phyloP scores from a whole-genome alignment of 2,888 invertebrate genomes.

The Creontiades dilutus region DNA sequence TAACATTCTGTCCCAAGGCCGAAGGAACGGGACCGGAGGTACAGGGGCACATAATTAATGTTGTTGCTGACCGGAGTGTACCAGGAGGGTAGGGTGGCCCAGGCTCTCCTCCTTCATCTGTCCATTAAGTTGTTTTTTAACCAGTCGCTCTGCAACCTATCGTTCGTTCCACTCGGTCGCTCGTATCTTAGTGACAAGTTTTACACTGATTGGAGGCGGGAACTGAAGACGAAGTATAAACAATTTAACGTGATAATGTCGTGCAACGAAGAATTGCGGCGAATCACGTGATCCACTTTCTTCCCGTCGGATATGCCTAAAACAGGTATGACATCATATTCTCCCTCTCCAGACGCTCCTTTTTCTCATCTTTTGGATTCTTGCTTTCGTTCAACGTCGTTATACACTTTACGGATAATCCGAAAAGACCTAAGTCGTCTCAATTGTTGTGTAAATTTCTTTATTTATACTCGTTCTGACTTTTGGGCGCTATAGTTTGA shows the following conservation, averaged over 20 bases:
- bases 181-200: constrained; percentile 62
- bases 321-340: constrained; percentile 68
- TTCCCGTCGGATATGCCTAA: constrained; percentile 61
- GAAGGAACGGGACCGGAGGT: constrained; percentile 66
- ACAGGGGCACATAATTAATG: constrained; percentile 70
- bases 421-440: no score
- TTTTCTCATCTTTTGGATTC: background rate
- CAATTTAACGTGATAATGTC: constrained; percentile 47
- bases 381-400: no score
- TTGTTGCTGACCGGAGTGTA: constrained; percentile 70
- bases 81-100: constrained; percentile 68
- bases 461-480: no score
- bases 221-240: background rate
- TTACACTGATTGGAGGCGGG: constrained; percentile 53
- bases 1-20: constrained; percentile 67
- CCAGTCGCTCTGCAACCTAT: constrained; percentile 66
- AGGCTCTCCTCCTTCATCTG: constrained; percentile 66
- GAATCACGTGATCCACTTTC: constrained; percentile 37
- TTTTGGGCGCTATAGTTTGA: no score
- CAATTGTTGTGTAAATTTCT: no score
- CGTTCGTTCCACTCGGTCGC: constrained; percentile 68
- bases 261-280: constrained; percentile 22
- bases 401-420: no score
- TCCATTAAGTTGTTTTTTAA: constrained; percentile 70
- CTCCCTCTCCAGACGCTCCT: background rate